Evolutionary conservation across 2,113 vertebrate species (phyloP).

Genomic region (Rattus norvegicus): GRCr8 NC_086022.1:67359501-67360000

Average conservation of each 20-base stretch:
- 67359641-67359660: not conserved
- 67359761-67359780: not conserved
- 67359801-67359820: not conserved
- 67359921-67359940: not conserved
- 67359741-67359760: not conserved
- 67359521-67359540: no score
- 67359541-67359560: no score
- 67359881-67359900: not conserved
- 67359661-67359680: not conserved
- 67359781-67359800: not conserved
- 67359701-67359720: not conserved
- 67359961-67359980: not conserved
- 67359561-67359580: not conserved
- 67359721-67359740: not conserved
- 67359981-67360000: not conserved
- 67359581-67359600: not conserved
- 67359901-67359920: not conserved
- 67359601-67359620: not conserved
- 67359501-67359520: no score
- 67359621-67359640: not conserved
- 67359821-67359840: not conserved
- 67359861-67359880: not conserved
- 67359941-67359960: not conserved
- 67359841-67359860: not conserved
- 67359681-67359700: not conserved